These are phyloP conservation scores for Astreopora myriophthalma DNA, from an alignment of 64 coral and sea anemone genomes.

Conservation along the genomic window DNA sequence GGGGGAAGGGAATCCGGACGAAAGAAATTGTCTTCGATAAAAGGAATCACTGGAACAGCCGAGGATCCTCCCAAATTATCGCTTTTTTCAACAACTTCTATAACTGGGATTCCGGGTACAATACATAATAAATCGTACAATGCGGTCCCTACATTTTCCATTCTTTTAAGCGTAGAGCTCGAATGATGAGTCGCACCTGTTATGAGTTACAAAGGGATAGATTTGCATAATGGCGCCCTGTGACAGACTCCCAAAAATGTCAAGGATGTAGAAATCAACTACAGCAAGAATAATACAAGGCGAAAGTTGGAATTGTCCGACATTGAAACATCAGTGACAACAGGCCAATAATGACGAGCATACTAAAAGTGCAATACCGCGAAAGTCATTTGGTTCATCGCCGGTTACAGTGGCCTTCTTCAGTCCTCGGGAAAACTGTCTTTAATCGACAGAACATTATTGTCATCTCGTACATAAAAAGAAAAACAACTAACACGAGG, in stretches of 20 bases:
- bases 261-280: background rate
- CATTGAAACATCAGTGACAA: no score
- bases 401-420: no score
- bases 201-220: background rate
- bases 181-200: background rate
- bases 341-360: background rate
- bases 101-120: no score
- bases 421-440: background rate
- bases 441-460: background rate
- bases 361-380: background rate
- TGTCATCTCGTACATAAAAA: background rate
- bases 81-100: no score
- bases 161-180: no score
- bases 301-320: background rate
- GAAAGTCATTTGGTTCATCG: no score
- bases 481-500: background rate
- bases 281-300: background rate
- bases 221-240: background rate
- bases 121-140: no score
- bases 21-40: no score
- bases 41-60: no score
- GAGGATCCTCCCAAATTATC: no score
- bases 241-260: background rate
- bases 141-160: no score
- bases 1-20: no score